Base-by-base conservation (phyloP, 1,140 invertebrate species). In the Kradibia gibbosae region DNA sequence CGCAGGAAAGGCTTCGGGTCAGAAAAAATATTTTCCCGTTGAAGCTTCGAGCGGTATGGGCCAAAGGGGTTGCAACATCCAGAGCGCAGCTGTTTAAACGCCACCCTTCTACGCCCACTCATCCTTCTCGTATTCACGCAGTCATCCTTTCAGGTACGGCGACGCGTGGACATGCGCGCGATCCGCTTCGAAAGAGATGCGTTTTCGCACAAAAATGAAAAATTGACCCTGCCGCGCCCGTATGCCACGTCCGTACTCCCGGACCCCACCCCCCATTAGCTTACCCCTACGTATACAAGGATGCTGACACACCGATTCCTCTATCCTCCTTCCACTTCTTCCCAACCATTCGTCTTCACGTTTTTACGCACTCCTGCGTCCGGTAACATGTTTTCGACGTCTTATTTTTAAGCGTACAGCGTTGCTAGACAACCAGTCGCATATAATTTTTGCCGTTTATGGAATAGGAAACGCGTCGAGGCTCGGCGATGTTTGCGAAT, bases 21-120 rank as follows among this genome's bases (percentile, higher is more conserved):
- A 71, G 50, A 75, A 83, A 85, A 84, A 84, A 84, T 83, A 86
- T 84, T 85, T 84, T 85, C 60, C 81, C 39, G 57, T 22, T 39
- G 78, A 82, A 83, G 71, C 67, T 3, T 78, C 34, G 67, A 80
- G 42, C 42, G 48, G 20, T 55, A 72, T 45, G 45, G 45, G 45
- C 45, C 1, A 79, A 86, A 87, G 85, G 86, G 86, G 84, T 87
- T 85, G 75, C 81, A 62, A 74, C 65, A 72, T 60, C 50, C 20
- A 71, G 34, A 74, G 62, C 82, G 84, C 88, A 88, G 87, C 87
- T 89, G 88, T 88, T 89, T 86, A 87, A 89, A 89, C 86, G 84
- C 55, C 77, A 75, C 80, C 86, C 83, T 31, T 74, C 65, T 65
- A 70, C 82, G 83, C 80, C 57, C 83, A 81, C 83, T 82, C 83